These are phyloP conservation scores for Hermaeophaga mercurialis DNA, from an alignment of 2,888 invertebrate genomes.

Conservation along the genomic window DNA sequence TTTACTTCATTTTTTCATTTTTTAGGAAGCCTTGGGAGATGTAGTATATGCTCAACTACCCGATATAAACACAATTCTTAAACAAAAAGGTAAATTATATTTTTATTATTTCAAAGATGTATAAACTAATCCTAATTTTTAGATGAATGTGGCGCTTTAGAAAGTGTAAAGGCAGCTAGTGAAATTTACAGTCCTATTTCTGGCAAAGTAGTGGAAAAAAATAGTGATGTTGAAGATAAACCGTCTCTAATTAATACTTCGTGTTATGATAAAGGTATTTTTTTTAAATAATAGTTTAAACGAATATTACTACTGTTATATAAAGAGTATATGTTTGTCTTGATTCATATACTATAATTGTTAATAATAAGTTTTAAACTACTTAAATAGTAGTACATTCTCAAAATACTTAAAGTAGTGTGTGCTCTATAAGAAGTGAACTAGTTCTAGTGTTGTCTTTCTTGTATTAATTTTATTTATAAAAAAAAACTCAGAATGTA, in stretches of 20 bases:
- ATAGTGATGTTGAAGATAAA: conserved; percentile 77
- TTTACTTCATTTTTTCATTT: too few species aligned
- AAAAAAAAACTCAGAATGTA: too few species aligned
- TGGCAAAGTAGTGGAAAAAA: conserved; percentile 86
- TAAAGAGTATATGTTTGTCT: too few species aligned
- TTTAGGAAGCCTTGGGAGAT: conserved; percentile 91
- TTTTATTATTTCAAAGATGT: not conserved
- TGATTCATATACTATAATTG: too few species aligned
- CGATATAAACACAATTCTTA: conserved; percentile 71
- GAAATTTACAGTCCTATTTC: conserved; percentile 92
- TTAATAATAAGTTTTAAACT: too few species aligned
- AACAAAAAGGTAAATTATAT: conserved; percentile 65
- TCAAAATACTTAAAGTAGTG: too few species aligned
- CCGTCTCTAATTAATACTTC: conserved; percentile 90
- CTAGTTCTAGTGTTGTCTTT: too few species aligned
- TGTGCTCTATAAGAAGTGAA: too few species aligned
- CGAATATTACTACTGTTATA: too few species aligned
- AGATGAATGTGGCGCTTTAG: conserved; percentile 95
- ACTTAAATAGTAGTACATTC: too few species aligned
- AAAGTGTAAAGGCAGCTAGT: conserved; percentile 99
- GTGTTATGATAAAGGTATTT: conserved; percentile 83
- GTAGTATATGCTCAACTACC: conserved; percentile 96
- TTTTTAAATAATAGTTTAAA: conserved; percentile 8
- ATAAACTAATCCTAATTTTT: conserved; percentile 3
- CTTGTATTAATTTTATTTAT: too few species aligned